Evolutionary conservation across 2,797 vertebrate species (phyloP).

Genomic region (Emydoidea blandingii): DNA sequence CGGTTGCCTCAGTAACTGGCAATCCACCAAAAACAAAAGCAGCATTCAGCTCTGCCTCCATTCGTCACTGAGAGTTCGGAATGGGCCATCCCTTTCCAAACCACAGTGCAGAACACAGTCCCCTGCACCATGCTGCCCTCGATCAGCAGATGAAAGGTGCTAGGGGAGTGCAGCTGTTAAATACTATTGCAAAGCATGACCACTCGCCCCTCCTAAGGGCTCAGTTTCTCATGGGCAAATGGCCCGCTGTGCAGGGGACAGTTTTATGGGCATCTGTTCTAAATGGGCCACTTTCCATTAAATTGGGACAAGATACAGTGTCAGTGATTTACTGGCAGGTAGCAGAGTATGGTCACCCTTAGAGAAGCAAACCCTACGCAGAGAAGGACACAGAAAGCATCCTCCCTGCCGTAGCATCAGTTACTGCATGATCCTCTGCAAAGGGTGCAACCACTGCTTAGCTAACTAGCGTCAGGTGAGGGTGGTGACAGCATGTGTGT

Average conservation of each 20-base stretch:
- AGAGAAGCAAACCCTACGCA: background rate
- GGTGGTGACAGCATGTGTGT: background rate
- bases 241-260: rapidly evolving
- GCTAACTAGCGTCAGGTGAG: too few relatives aligned
- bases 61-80: background rate
- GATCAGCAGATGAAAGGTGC: background rate
- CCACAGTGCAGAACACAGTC: background rate
- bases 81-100: background rate
- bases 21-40: constrained; percentile 39
- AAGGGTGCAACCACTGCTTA: background rate
- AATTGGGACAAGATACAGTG: background rate
- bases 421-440: background rate
- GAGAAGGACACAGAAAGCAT: background rate
- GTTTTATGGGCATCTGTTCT: background rate
- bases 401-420: background rate
- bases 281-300: background rate
- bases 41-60: background rate
- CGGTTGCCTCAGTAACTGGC: constrained; percentile 49
- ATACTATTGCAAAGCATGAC: background rate
- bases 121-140: background rate
- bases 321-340: background rate
- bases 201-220: background rate
- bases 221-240: background rate
- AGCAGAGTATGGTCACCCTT: background rate
- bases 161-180: background rate